These are phyloP conservation scores for Ectobius pallidus DNA, from an alignment of 2,888 invertebrate genomes.

Conservation along the genomic window DNA sequence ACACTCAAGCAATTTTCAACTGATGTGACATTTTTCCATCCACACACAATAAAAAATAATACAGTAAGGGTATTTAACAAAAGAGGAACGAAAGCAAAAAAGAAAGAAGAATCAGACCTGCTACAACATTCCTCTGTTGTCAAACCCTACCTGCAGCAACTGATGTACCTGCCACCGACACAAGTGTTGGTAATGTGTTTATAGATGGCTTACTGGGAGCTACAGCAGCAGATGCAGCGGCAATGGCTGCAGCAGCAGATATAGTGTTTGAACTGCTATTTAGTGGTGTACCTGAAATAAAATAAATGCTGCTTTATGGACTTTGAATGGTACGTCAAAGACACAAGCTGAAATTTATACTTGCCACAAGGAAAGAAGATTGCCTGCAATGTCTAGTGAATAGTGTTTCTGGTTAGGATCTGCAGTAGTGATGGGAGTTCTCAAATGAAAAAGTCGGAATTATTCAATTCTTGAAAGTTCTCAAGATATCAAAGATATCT, in stretches of 20 bases:
- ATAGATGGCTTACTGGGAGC: slow-evolving; percentile 20
- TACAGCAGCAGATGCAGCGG: slow-evolving; percentile 24
- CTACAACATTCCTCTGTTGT: neutral
- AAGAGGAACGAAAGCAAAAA: neutral
- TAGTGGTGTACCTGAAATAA: slow-evolving; percentile 29
- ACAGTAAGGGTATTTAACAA: neutral
- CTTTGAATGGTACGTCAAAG: no score
- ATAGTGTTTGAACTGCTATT: slow-evolving; percentile 21
- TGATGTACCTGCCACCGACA: slow-evolving; percentile 17
- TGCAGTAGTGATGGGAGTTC: no score
- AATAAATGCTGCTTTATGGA: no score
- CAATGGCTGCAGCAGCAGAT: slow-evolving; percentile 23
- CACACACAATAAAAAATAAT: neutral
- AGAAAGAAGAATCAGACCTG: neutral
- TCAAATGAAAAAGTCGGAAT: no score
- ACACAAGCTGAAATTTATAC: no score
- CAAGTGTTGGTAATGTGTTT: slow-evolving; percentile 20
- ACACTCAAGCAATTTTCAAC: no score
- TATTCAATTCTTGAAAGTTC: no score
- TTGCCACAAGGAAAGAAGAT: no score
- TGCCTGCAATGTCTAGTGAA: no score
- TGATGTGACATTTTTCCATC: neutral
- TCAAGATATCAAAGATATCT: no score
- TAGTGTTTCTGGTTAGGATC: no score
- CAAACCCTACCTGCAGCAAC: slow-evolving; percentile 21